phyloP scores from a whole-genome alignment of 1,140 invertebrate genomes.

The Drosophila trapezifrons region DNA sequence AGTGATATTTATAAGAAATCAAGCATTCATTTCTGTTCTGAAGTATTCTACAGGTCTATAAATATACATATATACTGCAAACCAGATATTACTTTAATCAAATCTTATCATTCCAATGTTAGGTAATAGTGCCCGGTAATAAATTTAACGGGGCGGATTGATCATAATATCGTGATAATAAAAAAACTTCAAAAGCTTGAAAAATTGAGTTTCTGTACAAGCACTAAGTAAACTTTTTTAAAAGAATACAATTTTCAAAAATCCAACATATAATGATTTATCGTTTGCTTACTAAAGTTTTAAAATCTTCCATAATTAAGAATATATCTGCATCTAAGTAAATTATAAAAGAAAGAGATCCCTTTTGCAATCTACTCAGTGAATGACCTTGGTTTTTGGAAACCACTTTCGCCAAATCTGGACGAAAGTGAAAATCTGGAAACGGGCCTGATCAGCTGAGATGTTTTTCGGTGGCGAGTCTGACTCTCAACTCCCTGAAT shows the following conservation, averaged over 20 bases:
- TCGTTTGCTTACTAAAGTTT: neutral
- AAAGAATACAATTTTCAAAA: no score
- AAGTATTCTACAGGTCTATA: neutral
- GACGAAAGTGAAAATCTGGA: neutral
- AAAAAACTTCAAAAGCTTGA: neutral
- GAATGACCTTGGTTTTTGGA: neutral
- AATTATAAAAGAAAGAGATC: neutral
- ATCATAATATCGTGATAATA: neutral
- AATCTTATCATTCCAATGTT: neutral
- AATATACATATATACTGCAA: neutral
- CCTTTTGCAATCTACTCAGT: neutral
- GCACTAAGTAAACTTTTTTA: no score
- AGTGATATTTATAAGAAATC: neutral
- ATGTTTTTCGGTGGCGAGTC: neutral
- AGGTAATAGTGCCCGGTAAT: neutral
- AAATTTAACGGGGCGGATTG: neutral
- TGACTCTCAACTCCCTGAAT: neutral
- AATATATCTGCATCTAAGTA: neutral
- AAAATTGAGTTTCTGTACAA: neutral
- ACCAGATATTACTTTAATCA: neutral
- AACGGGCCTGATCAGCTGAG: slow-evolving; percentile 9
- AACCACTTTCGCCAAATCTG: neutral
- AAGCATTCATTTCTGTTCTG: neutral
- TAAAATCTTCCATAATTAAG: neutral
- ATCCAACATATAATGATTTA: no score